These are phyloP conservation scores for Volucella zonaria DNA, from an alignment of 2,888 invertebrate genomes.

Conservation along the genomic window DNA sequence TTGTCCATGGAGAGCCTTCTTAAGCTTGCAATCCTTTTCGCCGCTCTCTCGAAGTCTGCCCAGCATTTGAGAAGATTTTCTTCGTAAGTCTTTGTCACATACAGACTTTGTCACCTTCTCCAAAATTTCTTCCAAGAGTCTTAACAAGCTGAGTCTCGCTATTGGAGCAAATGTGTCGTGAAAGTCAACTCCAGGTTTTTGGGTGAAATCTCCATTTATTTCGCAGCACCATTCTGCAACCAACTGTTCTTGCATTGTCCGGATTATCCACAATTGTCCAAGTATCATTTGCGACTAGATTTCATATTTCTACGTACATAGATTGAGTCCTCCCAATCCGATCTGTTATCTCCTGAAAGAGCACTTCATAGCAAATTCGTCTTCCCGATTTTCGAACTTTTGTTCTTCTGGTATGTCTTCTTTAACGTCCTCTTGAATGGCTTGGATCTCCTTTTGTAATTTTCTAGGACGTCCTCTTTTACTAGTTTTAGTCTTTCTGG, in stretches of 20 bases:
- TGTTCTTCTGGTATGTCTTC: not conserved
- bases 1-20: not conserved
- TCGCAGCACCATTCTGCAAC: conserved; percentile 4
- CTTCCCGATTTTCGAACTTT: not conserved
- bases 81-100: too few species aligned
- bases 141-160: not conserved
- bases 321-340: not conserved
- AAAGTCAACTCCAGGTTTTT: not conserved
- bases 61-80: too few species aligned
- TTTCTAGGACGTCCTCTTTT: conserved; percentile 23
- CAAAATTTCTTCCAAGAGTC: not conserved
- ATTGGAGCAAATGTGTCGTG: not conserved
- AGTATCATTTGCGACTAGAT: not conserved
- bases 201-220: not conserved
- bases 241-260: not conserved
- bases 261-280: not conserved
- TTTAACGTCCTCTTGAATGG: not conserved
- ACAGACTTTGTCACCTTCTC: too few species aligned
- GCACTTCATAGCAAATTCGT: conserved; percentile 12
- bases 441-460: not conserved
- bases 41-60: not conserved
- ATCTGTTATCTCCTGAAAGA: too few species aligned
- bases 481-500: conserved; percentile 12
- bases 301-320: not conserved
- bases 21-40: not conserved